Percentiles rank a stretch among this genome's conserved stretches.
Evolutionary conservation across 2,797 vertebrate species (phyloP).

Genomic region (Hozukius guyotensis): DNA sequence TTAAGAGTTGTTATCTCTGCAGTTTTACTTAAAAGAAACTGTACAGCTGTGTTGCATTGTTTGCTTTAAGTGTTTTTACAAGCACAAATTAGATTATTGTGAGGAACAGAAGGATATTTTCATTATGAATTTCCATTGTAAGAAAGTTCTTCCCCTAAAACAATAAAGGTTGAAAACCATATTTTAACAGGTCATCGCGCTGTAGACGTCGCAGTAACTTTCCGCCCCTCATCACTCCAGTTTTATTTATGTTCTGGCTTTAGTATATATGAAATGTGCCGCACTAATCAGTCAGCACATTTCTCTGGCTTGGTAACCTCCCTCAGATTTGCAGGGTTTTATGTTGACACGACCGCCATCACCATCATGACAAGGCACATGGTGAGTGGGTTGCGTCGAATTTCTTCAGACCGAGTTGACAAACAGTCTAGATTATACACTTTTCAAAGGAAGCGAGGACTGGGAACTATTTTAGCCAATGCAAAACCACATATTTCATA

Average conservation of each 20-base stretch:
- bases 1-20: neutral
- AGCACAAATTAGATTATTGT: neutral
- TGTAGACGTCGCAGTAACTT: constrained; percentile 37
- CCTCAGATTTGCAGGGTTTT: constrained; percentile 46
- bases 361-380: constrained; percentile 60
- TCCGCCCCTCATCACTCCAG: constrained; percentile 23
- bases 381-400: constrained; percentile 44
- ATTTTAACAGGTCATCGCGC: constrained; percentile 9
- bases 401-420: constrained; percentile 63
- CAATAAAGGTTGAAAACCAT: constrained; percentile 35
- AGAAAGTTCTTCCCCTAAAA: constrained; percentile 16
- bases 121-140: neutral
- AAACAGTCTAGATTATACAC: constrained; percentile 66
- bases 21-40: neutral
- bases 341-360: constrained; percentile 49
- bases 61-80: neutral
- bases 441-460: constrained; percentile 70
- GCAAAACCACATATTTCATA: constrained; percentile 89
- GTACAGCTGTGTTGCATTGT: neutral
- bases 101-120: constrained; percentile 3
- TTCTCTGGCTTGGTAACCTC: constrained; percentile 37
- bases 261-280: constrained; percentile 41
- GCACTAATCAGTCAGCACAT: constrained; percentile 58
- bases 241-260: constrained; percentile 57
- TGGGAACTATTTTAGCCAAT: constrained; percentile 79